These are phyloP conservation scores for Scaptomyza graminum DNA, from an alignment of 1,140 invertebrate genomes.

Conservation along the genomic window DNA sequence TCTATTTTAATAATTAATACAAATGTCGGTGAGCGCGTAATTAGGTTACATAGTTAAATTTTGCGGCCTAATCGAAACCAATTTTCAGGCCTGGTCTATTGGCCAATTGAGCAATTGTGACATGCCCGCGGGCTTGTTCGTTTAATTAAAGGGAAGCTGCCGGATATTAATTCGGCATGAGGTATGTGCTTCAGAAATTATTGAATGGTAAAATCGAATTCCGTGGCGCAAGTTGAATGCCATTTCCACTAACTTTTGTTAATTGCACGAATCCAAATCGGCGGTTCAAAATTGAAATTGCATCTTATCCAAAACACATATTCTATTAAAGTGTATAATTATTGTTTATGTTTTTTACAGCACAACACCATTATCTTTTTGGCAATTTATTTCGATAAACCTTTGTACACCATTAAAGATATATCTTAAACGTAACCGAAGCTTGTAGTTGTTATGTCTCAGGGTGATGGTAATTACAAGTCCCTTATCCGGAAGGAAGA, in stretches of 20 bases:
- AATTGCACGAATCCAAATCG: not conserved
- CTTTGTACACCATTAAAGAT: too few relatives aligned
- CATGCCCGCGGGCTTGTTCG: constrained; percentile 18
- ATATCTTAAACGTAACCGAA: too few relatives aligned
- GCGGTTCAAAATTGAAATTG: not conserved
- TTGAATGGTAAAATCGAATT: constrained; percentile 18
- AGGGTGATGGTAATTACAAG: too few relatives aligned
- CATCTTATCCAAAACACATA: not conserved
- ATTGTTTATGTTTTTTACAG: not conserved
- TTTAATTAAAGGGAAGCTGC: constrained; percentile 36
- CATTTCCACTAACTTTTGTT: not conserved
- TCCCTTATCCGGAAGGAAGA: too few relatives aligned
- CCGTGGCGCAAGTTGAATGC: too few relatives aligned
- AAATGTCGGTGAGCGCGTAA: not conserved
- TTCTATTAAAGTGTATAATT: not conserved
- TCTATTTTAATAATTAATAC: too few relatives aligned
- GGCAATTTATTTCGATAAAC: not conserved
- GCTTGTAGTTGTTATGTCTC: too few relatives aligned
- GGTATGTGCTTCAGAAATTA: constrained; percentile 32
- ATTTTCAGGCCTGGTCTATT: too few relatives aligned
- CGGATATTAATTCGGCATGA: constrained; percentile 39
- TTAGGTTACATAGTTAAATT: too few relatives aligned
- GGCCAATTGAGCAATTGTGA: not conserved
- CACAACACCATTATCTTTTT: not conserved
- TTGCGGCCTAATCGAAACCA: too few relatives aligned